Conservation (phyloP, 2,113 vertebrate genomes). For the Lophius piscatorius region DNA sequence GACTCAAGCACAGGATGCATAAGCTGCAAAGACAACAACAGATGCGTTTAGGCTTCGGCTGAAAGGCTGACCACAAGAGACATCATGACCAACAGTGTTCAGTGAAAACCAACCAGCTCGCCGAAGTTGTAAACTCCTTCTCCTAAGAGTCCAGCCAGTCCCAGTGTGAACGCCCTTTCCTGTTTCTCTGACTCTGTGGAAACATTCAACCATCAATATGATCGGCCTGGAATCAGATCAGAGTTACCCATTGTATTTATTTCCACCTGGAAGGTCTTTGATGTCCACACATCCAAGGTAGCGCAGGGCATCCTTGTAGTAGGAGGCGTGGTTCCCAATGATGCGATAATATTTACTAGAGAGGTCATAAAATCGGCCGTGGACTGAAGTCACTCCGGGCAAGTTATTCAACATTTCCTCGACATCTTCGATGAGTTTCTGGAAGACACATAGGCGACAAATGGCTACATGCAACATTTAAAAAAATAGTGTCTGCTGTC, state of each 20-base stretch:
- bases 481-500: too few relatives aligned
- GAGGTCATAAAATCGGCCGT: slow-evolving; percentile 96
- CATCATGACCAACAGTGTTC: neutral
- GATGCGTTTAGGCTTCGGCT: neutral
- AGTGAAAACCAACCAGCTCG: slow-evolving; percentile 85
- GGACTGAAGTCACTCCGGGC: slow-evolving; percentile 92
- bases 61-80: neutral
- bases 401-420: slow-evolving; percentile 92
- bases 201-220: neutral
- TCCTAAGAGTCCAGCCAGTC: slow-evolving; percentile 92
- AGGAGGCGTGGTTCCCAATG: slow-evolving; percentile 91
- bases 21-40: slow-evolving; percentile 79
- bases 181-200: slow-evolving; percentile 91
- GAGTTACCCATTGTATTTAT: neutral
- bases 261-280: slow-evolving; percentile 90
- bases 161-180: slow-evolving; percentile 95
- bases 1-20: slow-evolving; percentile 98
- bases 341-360: slow-evolving; percentile 99
- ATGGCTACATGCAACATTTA: neutral
- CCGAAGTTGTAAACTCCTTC: slow-evolving; percentile 99
- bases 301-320: slow-evolving; percentile 94
- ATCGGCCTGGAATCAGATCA: neutral
- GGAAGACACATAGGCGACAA: neutral
- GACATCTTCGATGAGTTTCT: slow-evolving; percentile 95
- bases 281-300: slow-evolving; percentile 95